Base-by-base conservation (phyloP, 2,113 vertebrate genomes). In the Thryonomys swinderianus region DNA sequence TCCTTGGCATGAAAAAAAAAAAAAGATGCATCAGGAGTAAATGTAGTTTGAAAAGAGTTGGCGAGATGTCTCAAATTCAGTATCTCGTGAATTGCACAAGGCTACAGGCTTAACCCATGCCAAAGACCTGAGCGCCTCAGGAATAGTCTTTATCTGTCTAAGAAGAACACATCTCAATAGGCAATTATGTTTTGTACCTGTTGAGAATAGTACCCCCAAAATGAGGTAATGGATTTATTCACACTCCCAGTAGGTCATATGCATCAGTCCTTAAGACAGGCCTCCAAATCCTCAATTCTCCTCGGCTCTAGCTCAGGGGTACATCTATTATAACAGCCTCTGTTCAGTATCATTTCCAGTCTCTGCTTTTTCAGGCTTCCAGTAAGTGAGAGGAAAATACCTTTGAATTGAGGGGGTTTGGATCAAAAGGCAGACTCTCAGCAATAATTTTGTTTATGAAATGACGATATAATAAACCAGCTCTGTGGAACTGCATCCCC, bases 381-480 rank as follows among this genome's bases (percentile, higher is more conserved):
- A 1, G 66, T 45, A 5, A 96, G 87, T 42, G 71, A 97, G 67
- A 48, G 87, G 85, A 66, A 89, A 93, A 87, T 69, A 53, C 11
- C 74, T 89, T 66, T 37, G 59, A 93, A 92, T 40, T 74, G 79
- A 96, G 86, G 81, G 25, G 80, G 92, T 91, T 67, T 1, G 8
- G 83, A 96, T 80, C 51, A n/a, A 92, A 88, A 96, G 18, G 82
- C 92, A 40, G 61, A 55, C 2, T 21, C 48, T 86, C 80, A n/a
- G 62, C 85, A 94, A 94, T 91, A 51, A 92, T 94, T 97, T 88
- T 94, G 94, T 97, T 97, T 97, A 76, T 90, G 86, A 94, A 97
- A 85, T 13, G 64, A 89, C 80, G 93, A 93, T 64, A 91, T 93
- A 96, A 87, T 97, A 95, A 97, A 85, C 94, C 85, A 66, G 53